These are phyloP conservation scores for Gambelia wislizenii DNA, from an alignment of 2,797 vertebrate genomes.

Conservation along the genomic window DNA sequence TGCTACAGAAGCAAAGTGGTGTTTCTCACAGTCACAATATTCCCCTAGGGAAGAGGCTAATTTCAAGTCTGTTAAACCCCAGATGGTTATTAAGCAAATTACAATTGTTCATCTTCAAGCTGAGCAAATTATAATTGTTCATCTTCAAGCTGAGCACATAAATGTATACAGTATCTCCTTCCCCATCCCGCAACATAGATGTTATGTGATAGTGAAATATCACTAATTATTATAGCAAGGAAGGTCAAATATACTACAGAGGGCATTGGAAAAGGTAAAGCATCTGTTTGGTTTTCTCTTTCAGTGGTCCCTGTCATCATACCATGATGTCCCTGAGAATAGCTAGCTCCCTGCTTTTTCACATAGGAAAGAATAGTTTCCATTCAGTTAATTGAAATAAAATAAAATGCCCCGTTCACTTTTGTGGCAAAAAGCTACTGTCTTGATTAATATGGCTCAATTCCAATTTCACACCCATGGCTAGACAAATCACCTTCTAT, in stretches of 20 bases:
- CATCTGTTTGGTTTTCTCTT: not conserved
- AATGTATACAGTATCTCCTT: not conserved
- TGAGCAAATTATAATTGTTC: constrained; percentile 4
- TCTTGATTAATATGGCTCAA: not conserved
- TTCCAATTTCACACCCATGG: not conserved
- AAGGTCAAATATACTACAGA: not conserved
- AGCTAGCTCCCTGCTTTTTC: not conserved
- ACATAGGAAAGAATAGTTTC: not conserved
- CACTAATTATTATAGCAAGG: not conserved
- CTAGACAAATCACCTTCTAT: not conserved
- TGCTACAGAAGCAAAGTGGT: not conserved
- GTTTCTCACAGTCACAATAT: not conserved
- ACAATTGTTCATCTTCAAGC: not conserved
- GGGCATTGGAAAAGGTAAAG: not conserved
- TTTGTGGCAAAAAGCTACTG: constrained; percentile 1
- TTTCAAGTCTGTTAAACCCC: not conserved
- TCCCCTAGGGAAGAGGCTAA: not conserved
- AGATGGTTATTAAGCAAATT: constrained; percentile 5
- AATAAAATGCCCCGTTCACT: not conserved
- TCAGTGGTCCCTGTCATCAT: too few relatives aligned
- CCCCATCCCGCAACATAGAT: not conserved
- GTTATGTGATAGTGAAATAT: not conserved
- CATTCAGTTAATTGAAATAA: not conserved
- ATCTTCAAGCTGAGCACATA: not conserved
- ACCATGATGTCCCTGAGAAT: not conserved